Evolutionary conservation across 92 coral and sea anemone species (phyloP).

Genomic region (Metridium senile): DNA sequence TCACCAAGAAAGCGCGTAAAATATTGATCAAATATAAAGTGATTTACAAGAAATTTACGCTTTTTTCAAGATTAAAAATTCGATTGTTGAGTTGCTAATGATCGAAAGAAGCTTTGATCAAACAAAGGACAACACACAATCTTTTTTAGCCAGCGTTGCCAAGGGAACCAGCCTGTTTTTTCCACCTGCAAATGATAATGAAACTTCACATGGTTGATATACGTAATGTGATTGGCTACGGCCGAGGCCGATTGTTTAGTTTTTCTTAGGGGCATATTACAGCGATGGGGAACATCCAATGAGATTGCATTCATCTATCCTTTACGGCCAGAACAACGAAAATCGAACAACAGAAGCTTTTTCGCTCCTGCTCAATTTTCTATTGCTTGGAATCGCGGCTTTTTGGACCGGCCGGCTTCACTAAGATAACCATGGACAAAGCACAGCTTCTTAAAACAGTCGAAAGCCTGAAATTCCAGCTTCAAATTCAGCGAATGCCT

Average conservation of each 20-base stretch:
- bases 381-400: slow-evolving; percentile 3
- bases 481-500: slow-evolving; percentile 87
- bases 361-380: slow-evolving; percentile 23
- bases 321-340: slow-evolving; percentile 20
- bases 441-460: slow-evolving; percentile 91
- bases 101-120: neutral
- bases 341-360: slow-evolving; percentile 24
- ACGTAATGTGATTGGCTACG: slow-evolving; percentile 18
- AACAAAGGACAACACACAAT: slow-evolving; percentile 19
- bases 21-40: neutral
- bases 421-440: slow-evolving; percentile 65
- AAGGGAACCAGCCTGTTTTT: slow-evolving; percentile 12
- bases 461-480: slow-evolving; percentile 92
- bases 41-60: neutral
- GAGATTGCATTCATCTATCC: slow-evolving; percentile 16
- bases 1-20: too few relatives aligned
- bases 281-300: slow-evolving; percentile 29
- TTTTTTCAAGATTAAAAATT: neutral
- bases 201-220: slow-evolving; percentile 4
- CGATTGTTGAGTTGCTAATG: neutral
- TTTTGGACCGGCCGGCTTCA: neutral
- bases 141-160: slow-evolving; percentile 23
- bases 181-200: slow-evolving; percentile 41
- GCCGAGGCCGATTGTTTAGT: slow-evolving; percentile 35
- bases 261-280: slow-evolving; percentile 49